Evolutionary conservation across 1,140 invertebrate genomes (phyloP).

Genomic region (Hycleus cichorii): DNA sequence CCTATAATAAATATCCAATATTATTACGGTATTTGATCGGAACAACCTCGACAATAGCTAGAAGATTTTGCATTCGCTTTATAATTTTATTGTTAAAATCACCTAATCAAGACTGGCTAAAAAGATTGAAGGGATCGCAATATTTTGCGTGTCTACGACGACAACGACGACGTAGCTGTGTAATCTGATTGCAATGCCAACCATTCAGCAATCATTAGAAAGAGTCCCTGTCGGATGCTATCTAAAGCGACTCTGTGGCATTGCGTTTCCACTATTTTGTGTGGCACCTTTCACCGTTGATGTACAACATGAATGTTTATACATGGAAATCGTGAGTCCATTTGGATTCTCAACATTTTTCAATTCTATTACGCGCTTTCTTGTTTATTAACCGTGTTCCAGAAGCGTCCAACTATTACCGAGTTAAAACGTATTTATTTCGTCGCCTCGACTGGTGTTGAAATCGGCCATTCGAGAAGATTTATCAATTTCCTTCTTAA

Average conservation of each 20-base stretch:
- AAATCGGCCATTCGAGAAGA: background rate
- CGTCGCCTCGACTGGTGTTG: background rate
- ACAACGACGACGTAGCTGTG: background rate
- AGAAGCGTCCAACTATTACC: background rate
- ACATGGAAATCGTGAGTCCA: constrained; percentile 7
- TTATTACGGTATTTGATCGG: background rate
- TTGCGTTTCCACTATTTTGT: constrained; percentile 17
- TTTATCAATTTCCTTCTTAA: no score
- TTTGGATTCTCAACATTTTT: background rate
- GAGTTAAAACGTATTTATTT: background rate
- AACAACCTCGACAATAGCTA: background rate
- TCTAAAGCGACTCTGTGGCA: background rate
- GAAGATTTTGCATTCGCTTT: background rate
- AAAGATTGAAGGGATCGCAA: background rate
- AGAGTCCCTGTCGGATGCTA: constrained; percentile 7
- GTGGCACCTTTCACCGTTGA: constrained; percentile 19
- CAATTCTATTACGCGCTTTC: background rate
- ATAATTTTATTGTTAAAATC: background rate
- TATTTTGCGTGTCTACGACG: background rate
- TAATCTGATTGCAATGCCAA: constrained; percentile 4
- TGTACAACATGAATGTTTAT: constrained; percentile 11
- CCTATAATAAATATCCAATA: constrained; percentile 7
- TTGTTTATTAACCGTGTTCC: background rate
- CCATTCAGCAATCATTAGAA: constrained; percentile 16
- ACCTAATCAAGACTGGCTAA: background rate